Evolutionary conservation across 2,888 invertebrate species (phyloP), one percentile per base, ranked within the genome.

Genomic region (Argyra leucocephala): DNA sequence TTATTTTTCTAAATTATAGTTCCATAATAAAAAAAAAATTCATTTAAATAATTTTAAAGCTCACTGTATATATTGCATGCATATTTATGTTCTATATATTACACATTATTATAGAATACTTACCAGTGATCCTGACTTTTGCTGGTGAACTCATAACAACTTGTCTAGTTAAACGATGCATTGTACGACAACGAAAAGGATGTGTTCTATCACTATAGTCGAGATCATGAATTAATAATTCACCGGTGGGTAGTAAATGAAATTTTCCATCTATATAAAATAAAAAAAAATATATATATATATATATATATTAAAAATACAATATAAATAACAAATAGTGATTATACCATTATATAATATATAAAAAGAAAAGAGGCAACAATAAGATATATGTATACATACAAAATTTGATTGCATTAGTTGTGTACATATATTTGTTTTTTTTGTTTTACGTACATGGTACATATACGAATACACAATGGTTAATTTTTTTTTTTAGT

Each of bases 181-280:
- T 86, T 70, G 88, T 88, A 71, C 87, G 83, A 76, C 88, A 88
- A 73, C 87, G 84, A 78, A 88, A 89, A 66, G 85, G 83, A 67
- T 85, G 85, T 78, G 86, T 87, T 76, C 88, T 87, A 77, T 89
- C 89, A 77, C 83, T 86, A 78, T 86, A 87, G 76, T 88, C 87
- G 73, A 89, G 81, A 77, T 88, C 86, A 81, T 88, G 88, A 70
- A 89, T 86, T 72, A 89, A 82, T 70, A 89, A 83, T 77, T 88
- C 88, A 67, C 88, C 89, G 66, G 87, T 86, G 70, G 88, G 88
- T 73, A 89, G 81, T 73, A 88, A 84, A 79, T 88, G 88, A 78
- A 86, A 88, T 78, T 89, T 89, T 69, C 88, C 88, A 80, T 88
- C 88, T 88, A 82, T 65, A 82, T 82, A 66, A 64, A 31, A 9